These are phyloP conservation scores for Myrmecophaga tridactyla DNA, from an alignment of 2,113 vertebrate genomes.

Conservation along the genomic window DNA sequence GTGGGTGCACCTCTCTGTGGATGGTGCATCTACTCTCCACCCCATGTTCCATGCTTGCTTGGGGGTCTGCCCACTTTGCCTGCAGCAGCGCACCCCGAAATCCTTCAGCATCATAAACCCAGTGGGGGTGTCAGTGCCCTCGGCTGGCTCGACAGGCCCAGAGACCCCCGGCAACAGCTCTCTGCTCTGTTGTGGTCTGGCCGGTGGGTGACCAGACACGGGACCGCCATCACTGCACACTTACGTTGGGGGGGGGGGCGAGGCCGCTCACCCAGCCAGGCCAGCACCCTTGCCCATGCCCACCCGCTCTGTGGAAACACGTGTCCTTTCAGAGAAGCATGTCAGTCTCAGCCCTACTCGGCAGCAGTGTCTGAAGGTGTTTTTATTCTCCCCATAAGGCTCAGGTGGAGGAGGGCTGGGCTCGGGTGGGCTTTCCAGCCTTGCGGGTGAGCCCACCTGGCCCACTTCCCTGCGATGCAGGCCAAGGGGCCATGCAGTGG, in stretches of 20 bases:
- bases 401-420: no score
- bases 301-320: background rate
- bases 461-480: no score
- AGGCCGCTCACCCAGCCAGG: background rate
- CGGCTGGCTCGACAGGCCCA: background rate
- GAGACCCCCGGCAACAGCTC: no score
- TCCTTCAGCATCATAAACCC: background rate
- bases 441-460: no score
- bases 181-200: background rate
- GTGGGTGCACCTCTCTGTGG: background rate
- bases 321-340: background rate
- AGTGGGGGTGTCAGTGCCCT: background rate
- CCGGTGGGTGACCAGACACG: no score
- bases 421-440: no score
- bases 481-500: no score
- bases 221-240: background rate
- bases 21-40: background rate
- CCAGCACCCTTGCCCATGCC: no score
- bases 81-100: background rate
- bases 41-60: background rate
- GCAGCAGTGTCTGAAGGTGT: background rate
- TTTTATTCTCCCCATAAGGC: no score
- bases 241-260: background rate
- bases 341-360: background rate
- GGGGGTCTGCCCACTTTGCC: background rate